Conservation (phyloP, 2,797 vertebrate genomes). For the Sylvia borin region DNA sequence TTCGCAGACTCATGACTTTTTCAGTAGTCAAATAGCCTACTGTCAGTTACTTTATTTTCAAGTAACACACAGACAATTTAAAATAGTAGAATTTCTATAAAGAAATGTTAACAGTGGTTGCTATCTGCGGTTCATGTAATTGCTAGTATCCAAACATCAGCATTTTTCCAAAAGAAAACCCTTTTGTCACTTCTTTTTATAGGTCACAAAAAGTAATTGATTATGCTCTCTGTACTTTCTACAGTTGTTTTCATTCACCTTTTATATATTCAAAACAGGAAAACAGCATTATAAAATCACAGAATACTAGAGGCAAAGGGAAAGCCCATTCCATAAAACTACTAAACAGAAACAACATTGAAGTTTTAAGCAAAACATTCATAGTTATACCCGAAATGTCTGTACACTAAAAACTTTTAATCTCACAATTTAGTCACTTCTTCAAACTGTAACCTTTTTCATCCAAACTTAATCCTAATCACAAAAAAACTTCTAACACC, state of each 20-base stretch:
- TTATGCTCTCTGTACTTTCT: neutral
- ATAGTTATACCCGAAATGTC: neutral
- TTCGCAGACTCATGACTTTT: neutral
- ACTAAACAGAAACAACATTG: neutral
- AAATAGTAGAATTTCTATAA: neutral
- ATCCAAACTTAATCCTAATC: neutral
- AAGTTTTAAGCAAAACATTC: neutral
- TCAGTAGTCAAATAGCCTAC: neutral
- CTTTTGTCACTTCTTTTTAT: neutral
- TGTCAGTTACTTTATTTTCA: neutral
- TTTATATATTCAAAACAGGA: neutral
- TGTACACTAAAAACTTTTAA: neutral
- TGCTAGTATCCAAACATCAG: neutral
- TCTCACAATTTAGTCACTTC: neutral
- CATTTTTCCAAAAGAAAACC: neutral
- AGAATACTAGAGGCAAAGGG: neutral
- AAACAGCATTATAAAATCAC: neutral
- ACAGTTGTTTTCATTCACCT: neutral
- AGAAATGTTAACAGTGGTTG: neutral
- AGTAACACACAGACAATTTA: neutral
- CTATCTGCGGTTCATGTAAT: neutral
- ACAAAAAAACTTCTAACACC: neutral
- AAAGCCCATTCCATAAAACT: neutral
- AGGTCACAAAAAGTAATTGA: neutral
- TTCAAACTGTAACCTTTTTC: neutral